Base-by-base conservation (phyloP, 1,140 invertebrate genomes). In the Campodea augens region DNA sequence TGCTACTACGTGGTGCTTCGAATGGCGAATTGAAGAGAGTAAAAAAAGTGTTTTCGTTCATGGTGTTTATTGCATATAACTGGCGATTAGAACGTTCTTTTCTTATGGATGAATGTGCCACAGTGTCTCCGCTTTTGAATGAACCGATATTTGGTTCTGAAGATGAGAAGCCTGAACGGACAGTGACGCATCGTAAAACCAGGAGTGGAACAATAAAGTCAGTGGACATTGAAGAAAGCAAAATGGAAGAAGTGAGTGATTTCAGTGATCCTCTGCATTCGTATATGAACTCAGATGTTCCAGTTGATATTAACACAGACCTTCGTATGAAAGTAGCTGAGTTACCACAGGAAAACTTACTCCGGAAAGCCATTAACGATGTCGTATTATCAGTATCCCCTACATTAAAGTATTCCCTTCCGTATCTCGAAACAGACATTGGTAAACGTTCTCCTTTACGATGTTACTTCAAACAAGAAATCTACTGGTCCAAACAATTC, bases 81-180 rank as follows among this genome's bases (percentile, higher is more conserved):
- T 88, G 84, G 74, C 71, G 83, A 44, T 61, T 95, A 3, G 91
- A 97, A 65, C 81, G 82, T 53, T 82, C 88, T 0, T 95, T 90
- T 60, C 65, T 95, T 20, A 78, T 86, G 62, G 88, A 87, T 54
- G 76, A 84, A 51, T 78, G 77, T 55, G 78, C 81, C 0, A 65
- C 69, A 39, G 70, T 79, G 3, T 72, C 72, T 0, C 23, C 22
- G 2, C 23, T 29, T 4, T 5, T 36, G 3, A 46, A 20, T 1
- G 41, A 42, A 13, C 43, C 37, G 25, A 25, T 36, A 0, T 41
- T 24, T 3, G 24, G 25, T 41, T 24, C 42, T 36, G 22, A 25
- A 7, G 1, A 25, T 7, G 23, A 45, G 4, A 45, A 46, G 0
- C 48, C 44, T 12, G 36, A 25, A 32, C n/a, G n/a, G n/a, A n/a